A percentile compares a stretch with the other conserved stretches of the same genome.
Conservation (phyloP, 1,140 invertebrate genomes). For the Archivesica marissinica region DNA sequence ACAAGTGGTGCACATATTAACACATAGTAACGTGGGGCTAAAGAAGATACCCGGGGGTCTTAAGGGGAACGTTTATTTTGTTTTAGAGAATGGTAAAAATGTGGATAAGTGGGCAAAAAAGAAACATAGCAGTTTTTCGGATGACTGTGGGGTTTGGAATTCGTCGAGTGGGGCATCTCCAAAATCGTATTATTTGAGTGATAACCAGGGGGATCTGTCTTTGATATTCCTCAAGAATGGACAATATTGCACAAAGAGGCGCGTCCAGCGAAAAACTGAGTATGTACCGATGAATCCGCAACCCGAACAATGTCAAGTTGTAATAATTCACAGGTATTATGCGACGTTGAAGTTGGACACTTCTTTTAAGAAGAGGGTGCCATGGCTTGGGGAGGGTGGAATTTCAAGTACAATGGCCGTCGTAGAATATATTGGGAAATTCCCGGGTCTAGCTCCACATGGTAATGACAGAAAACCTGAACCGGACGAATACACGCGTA, state of each 20-base stretch:
- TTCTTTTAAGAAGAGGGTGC: constrained; percentile 51
- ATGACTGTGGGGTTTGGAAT: not conserved
- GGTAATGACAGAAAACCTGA: constrained; percentile 57
- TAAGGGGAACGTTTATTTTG: no score
- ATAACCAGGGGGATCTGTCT: not conserved
- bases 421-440: constrained; percentile 57
- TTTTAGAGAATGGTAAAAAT: no score
- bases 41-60: no score
- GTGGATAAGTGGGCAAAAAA: no score
- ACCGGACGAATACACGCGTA: not conserved
- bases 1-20: no score
- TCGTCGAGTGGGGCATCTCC: not conserved
- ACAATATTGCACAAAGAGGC: not conserved
- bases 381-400: constrained; percentile 12
- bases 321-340: constrained; percentile 29
- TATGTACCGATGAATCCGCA: constrained; percentile 54
- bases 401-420: not conserved
- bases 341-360: constrained; percentile 37
- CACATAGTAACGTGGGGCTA: no score
- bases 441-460: constrained; percentile 34
- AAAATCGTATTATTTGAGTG: not conserved
- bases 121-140: not conserved
- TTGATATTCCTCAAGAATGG: constrained; percentile 27
- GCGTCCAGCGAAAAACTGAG: not conserved
- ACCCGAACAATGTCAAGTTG: not conserved